Evolutionary conservation across 2,797 vertebrate genomes (phyloP).

Genomic region (Enteromius paludinosus): DNA sequence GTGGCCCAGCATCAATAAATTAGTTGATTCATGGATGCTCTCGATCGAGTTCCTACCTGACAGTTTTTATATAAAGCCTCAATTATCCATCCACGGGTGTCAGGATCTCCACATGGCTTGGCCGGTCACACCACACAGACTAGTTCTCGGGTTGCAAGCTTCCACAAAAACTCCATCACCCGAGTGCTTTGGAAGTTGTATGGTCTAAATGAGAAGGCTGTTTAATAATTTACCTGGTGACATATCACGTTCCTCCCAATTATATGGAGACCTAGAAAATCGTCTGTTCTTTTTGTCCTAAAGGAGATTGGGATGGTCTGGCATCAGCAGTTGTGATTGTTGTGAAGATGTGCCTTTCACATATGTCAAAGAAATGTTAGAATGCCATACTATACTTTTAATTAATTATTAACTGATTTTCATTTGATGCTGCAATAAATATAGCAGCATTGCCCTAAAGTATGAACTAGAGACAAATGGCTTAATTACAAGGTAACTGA

Average conservation of each 20-base stretch:
- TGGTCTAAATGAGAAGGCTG: slow-evolving; percentile 43
- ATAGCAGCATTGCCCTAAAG: background rate
- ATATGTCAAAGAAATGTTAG: slow-evolving; percentile 9
- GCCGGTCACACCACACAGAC: slow-evolving; percentile 74
- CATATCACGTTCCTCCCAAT: slow-evolving; percentile 69
- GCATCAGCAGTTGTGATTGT: slow-evolving; percentile 27
- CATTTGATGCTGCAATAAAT: background rate
- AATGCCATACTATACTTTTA: background rate
- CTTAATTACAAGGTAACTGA: background rate
- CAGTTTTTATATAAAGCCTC: slow-evolving; percentile 58
- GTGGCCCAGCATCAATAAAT: slow-evolving; percentile 91
- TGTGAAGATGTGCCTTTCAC: slow-evolving; percentile 5
- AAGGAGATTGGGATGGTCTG: slow-evolving; percentile 22
- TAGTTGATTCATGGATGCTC: slow-evolving; percentile 69
- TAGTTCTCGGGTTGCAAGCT: slow-evolving; percentile 67
- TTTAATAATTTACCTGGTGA: slow-evolving; percentile 73
- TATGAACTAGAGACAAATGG: background rate
- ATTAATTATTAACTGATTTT: slow-evolving; percentile 11
- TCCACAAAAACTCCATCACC: slow-evolving; percentile 53
- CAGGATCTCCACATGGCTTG: slow-evolving; percentile 65
- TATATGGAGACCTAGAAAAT: slow-evolving; percentile 44
- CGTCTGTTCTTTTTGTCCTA: slow-evolving; percentile 45
- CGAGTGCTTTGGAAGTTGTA: slow-evolving; percentile 49
- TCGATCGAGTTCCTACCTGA: slow-evolving; percentile 70
- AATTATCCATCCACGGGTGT: slow-evolving; percentile 73